Base-by-base conservation (phyloP, 2,797 vertebrate genomes). In the Otolemur crassicaudatus region DNA sequence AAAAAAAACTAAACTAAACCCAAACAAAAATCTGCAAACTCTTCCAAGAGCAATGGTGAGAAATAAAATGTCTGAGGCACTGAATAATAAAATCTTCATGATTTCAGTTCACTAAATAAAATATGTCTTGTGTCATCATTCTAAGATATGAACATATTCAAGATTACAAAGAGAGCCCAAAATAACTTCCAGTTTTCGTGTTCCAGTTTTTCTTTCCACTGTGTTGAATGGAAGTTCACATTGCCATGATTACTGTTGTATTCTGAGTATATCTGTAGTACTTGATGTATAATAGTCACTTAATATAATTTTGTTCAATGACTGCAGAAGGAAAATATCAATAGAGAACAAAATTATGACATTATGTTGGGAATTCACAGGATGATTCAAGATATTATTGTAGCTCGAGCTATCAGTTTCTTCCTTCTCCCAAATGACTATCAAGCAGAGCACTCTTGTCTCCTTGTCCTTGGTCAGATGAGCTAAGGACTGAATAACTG, bases 41-140 rank as follows among this genome's bases (percentile, higher is more conserved):
- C 43, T 93, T 80, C 85, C 58, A 94, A 97, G 91, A 80, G 58
- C 58, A 29, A 95, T 61, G 96, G 79, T 63, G 94, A 94, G 96
- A 98, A 96, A 34, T 88, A 53, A 95, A 88, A 61, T 86, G 87
- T 97, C 73, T 75, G 82, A 94, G 56, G 80, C 87, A 92, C 76
- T 96, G 75, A 85, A 90, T 76, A 96, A 31, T 94, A 63, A 96
- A 77, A 0, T 67, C 53, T 88, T 96, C 56, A 72, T 0, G 0
- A 80, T 84, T 93, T 76, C 61, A 31, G 20, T 90, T 95, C 88
- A 65, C 43, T 94, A 75, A 58, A 96, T 65, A 72, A 56, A 96
- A 61, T 94, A 83, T 93, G 89, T 97, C 63, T 27, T 92, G 91
- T 97, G 94, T 96, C 91, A 56, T 67, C 31, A 29, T 65, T 60